Evolutionary conservation across 2,888 invertebrate species (phyloP), one percentile per base, ranked within the genome.

Genomic region (Spialia ferax): DNA sequence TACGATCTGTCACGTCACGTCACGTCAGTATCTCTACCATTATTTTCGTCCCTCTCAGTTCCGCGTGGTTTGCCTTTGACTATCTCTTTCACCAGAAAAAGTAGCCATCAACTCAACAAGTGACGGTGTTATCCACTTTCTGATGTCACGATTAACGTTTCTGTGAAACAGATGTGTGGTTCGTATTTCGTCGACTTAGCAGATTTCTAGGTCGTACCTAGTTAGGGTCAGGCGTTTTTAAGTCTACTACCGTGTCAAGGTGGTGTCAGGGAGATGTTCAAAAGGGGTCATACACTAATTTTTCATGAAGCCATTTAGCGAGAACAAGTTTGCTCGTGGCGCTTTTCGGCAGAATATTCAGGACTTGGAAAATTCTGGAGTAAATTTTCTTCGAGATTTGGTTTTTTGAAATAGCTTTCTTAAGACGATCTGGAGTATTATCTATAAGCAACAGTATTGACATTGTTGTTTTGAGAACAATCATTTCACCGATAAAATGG

Each of bases 241-340:
- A 55, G 45, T 55, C 42, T 32, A 67, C 61, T 55, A 42, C 10
- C 63, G 55, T 67, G 66, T 67, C 66, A 67, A 67, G 66, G 66
- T 61, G 61, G 66, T 60, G 66, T 67, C 66, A 67, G 22, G 55
- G 26, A 55, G 66, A 61, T 67, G 54, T 67, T 66, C 61, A 55
- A 67, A 66, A 67, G 67, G 48, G 67, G 67, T 61, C 67, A 67
- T 67, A 66, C 60, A 66, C 66, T 20, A 66, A 66, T 66, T 66
- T 66, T 66, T 66, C 66, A 66, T 66, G 60, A 66, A 61, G 60
- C 60, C 66, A 61, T 54, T 66, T 66, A 54, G 66, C 29, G 32
- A 45, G 54, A 61, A 66, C 55, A 45, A 32, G 60, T 61, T 54
- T 26, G 66, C 60, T 18, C 45, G 60, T 32, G 18, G 54, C 35